Percentiles rank a stretch among this genome's conserved stretches.
These are phyloP conservation scores for Lichenostomus cassidix DNA, from an alignment of 2,113 vertebrate genomes.

Conservation along the genomic window DNA sequence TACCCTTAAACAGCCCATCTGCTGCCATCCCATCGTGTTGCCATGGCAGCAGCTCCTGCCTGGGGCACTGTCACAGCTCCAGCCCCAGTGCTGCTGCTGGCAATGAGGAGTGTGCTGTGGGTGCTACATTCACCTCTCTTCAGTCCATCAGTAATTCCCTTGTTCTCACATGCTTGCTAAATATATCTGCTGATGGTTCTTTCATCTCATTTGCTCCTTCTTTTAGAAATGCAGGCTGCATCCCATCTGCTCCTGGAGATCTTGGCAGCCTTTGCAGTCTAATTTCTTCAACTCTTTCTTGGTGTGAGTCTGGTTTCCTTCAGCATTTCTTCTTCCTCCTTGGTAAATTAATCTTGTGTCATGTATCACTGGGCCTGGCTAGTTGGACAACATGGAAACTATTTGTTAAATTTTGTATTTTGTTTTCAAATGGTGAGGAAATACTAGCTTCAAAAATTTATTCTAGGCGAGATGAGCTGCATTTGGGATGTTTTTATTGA, in stretches of 20 bases:
- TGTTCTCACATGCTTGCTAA: background rate
- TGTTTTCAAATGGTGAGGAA: background rate
- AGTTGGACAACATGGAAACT: background rate
- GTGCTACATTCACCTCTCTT: background rate
- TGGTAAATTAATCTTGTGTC: background rate
- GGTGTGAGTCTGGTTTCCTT: background rate
- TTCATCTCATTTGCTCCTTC: slow-evolving; percentile 4
- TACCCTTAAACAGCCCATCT: background rate
- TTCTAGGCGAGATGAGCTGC: background rate
- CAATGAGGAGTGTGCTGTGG: background rate
- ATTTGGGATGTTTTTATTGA: background rate
- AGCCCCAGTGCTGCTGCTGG: background rate
- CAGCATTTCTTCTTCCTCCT: background rate
- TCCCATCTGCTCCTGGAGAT: slow-evolving; percentile 27
- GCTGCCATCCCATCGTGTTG: background rate
- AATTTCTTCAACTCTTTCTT: background rate
- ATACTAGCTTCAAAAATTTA: background rate
- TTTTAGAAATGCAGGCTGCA: background rate
- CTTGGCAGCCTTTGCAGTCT: slow-evolving; percentile 17
- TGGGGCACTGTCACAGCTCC: background rate
- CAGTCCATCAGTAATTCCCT: background rate
- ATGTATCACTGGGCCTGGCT: background rate
- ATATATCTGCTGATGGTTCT: slow-evolving; percentile 3
- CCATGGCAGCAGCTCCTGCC: slow-evolving; percentile 2
- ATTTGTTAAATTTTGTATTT: background rate